Conservation (phyloP, 2,113 vertebrate species). For the Neotoma lepida region DNA sequence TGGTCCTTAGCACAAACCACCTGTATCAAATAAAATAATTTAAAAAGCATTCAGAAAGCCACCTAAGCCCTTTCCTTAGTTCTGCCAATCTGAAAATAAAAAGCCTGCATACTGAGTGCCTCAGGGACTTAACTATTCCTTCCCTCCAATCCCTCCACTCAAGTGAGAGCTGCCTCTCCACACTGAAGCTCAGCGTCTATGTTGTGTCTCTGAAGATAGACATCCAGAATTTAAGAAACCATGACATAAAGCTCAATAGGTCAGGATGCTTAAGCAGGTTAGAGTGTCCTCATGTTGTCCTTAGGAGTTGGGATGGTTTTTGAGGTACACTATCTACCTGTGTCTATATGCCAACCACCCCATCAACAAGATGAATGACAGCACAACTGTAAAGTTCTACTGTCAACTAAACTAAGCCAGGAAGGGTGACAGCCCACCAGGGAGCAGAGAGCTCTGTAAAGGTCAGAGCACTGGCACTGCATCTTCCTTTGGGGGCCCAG, state of each 20-base stretch:
- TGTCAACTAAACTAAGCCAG: neutral
- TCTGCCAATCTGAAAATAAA: constrained; percentile 24
- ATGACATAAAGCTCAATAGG: neutral
- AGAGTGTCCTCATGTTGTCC: neutral
- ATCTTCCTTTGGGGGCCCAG: neutral
- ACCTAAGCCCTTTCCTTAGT: neutral
- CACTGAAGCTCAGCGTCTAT: neutral
- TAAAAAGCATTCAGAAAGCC: neutral
- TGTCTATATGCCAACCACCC: neutral
- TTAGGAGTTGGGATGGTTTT: neutral
- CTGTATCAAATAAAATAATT: neutral
- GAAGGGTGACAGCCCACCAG: neutral
- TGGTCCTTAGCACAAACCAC: neutral
- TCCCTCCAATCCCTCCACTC: neutral
- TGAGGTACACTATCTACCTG: neutral
- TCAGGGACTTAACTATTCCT: neutral
- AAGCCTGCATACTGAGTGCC: neutral
- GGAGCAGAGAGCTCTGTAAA: neutral
- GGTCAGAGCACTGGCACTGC: neutral
- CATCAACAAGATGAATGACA: neutral
- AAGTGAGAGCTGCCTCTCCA: neutral
- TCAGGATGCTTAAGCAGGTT: neutral
- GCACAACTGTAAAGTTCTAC: neutral
- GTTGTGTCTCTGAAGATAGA: neutral
- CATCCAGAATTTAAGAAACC: neutral